These are phyloP conservation scores for Neocloeon triangulifer DNA, from an alignment of 1,140 invertebrate species.

Conservation along the genomic window DNA sequence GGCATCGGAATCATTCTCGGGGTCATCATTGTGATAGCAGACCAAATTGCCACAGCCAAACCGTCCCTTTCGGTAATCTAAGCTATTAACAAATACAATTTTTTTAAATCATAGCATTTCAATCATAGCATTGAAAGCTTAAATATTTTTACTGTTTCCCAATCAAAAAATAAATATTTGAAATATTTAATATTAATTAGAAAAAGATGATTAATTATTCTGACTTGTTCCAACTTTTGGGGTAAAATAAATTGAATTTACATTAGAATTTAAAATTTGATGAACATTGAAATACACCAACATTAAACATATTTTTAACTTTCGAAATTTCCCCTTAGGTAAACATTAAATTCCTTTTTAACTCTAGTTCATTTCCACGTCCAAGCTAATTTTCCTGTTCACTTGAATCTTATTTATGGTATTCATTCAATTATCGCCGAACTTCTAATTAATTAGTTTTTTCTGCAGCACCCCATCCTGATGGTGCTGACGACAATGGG, in stretches of 20 bases:
- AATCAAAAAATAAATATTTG: too few species aligned
- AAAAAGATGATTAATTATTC: slow-evolving; percentile 3
- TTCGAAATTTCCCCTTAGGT: background rate
- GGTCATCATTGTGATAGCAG: slow-evolving; percentile 40
- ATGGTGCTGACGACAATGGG: slow-evolving; percentile 31
- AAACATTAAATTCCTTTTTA: slow-evolving; percentile 1
- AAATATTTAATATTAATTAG: slow-evolving; percentile 6
- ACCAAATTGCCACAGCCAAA: slow-evolving; percentile 37
- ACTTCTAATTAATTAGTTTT: slow-evolving; percentile 6
- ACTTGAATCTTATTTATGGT: slow-evolving; percentile 1
- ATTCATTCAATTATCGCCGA: background rate
- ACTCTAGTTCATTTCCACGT: background rate
- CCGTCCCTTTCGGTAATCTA: slow-evolving; percentile 38
- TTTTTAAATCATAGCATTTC: too few species aligned
- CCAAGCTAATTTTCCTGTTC: slow-evolving; percentile 2
- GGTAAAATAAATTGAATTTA: background rate
- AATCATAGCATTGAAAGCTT: too few species aligned
- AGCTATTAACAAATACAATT: too few species aligned
- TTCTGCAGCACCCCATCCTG: slow-evolving; percentile 28
- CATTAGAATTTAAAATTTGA: slow-evolving; percentile 4
- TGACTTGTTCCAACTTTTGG: slow-evolving; percentile 5
- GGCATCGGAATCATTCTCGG: slow-evolving; percentile 48
- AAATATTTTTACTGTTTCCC: too few species aligned
- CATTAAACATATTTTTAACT: background rate
- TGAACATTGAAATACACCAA: background rate